Base-by-base conservation (phyloP, 35 echinoderm and acorn worm species). In the Ophioderma brevispina region DNA sequence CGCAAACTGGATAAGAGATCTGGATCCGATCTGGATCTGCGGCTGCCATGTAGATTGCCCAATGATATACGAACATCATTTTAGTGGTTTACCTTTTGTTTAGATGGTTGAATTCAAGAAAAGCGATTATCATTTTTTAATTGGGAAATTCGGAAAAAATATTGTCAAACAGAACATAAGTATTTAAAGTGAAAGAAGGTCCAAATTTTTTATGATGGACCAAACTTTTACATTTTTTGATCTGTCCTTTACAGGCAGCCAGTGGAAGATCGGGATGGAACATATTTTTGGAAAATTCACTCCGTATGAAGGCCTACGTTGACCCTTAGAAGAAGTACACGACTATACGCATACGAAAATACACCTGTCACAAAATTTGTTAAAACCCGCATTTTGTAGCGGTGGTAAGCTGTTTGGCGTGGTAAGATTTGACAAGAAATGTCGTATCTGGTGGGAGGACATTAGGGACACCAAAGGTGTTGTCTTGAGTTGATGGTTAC, bases 381-480 rank as follows among this genome's bases (percentile, higher is more conserved):
- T 30, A 70, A 70, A 70, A 70, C 59, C 2, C 59, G 59, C n/a
- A n/a, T n/a, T n/a, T n/a, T n/a, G n/a, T 3, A 15, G 59, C 28
- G n/a, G 59, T 25, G 59, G 59, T 13, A 70, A 70, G 59, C 59
- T 70, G 10, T 70, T 70, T 70, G 59, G 59, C 15, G 59, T 70
- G 17, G 59, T 70, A 25, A 70, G 59, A 25, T 70, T 70, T 25
- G 59, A 70, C n/a, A 70, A 70, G 59, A 70, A 70, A 70, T 70
- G 59, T 70, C 59, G 59, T 25, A 70, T 70, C 15, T 70, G 59
- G 59, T 70, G 59, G 59, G 59, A 70, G 59, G 59, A 70, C n/a
- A 70, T 70, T 25, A 8, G 59, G 3, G 59, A 70, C 4, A 70
- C 59, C 5, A 70, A 70, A 70, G 59, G 59, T 70, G 59, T 70